phyloP scores from a whole-genome alignment of 2,888 invertebrate species.

The Stenoptilia bipunctidactyla region DNA sequence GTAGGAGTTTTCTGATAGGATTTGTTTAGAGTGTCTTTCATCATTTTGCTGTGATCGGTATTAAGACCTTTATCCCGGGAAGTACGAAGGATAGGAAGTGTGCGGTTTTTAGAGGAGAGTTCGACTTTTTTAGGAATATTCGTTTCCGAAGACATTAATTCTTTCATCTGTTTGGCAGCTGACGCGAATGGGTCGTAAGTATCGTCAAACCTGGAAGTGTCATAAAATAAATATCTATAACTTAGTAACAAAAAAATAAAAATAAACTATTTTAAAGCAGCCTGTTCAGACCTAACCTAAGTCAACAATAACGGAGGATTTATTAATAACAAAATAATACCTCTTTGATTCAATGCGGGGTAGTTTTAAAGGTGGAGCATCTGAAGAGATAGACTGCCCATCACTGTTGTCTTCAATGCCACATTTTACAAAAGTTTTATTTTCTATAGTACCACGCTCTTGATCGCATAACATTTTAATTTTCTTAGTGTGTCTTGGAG shows the following conservation, averaged over 20 bases:
- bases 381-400: constrained; percentile 35
- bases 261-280: too few species aligned
- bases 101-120: constrained; percentile 48
- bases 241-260: neutral
- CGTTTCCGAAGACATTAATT: constrained; percentile 79
- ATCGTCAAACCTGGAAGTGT: constrained; percentile 57
- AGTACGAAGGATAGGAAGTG: constrained; percentile 52
- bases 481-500: constrained; percentile 37
- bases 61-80: constrained; percentile 45
- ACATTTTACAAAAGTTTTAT: constrained; percentile 42
- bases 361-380: constrained; percentile 53
- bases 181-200: constrained; percentile 83
- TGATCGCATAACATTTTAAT: constrained; percentile 38
- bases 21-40: constrained; percentile 63
- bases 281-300: too few species aligned
- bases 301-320: too few species aligned
- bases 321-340: constrained; percentile 25
- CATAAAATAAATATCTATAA: constrained; percentile 14
- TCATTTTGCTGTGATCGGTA: constrained; percentile 53
- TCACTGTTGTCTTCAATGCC: constrained; percentile 38
- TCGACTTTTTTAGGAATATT: constrained; percentile 57
- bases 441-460: constrained; percentile 33
- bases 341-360: constrained; percentile 57
- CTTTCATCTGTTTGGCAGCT: constrained; percentile 86
- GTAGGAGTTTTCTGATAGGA: constrained; percentile 66